phyloP scores from a whole-genome alignment of 2,113 vertebrate species.

The Poeciliopsis occidentalis region DNA sequence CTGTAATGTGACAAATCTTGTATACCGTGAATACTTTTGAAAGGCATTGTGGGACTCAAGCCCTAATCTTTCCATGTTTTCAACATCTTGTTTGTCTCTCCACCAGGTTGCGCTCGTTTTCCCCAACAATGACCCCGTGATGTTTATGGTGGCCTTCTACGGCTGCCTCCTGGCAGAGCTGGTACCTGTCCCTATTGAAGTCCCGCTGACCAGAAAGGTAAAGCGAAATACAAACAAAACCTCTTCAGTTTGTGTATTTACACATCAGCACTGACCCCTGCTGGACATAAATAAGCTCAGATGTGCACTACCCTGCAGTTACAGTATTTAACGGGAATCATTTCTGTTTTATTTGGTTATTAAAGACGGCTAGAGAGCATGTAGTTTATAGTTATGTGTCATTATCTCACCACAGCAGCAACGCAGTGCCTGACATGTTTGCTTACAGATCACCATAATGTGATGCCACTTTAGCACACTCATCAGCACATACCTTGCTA shows the following conservation, averaged over 20 bases:
- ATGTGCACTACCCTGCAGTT: background rate
- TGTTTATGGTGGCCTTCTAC: slow-evolving; percentile 98
- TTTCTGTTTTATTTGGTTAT: background rate
- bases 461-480: slow-evolving; percentile 9
- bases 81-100: background rate
- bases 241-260: background rate
- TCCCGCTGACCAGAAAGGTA: slow-evolving; percentile 96
- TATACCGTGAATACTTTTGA: too few species aligned
- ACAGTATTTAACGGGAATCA: background rate
- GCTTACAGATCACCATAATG: slow-evolving; percentile 5
- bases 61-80: background rate
- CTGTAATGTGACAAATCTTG: background rate
- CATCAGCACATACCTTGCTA: slow-evolving; percentile 31
- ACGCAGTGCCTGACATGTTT: slow-evolving; percentile 16
- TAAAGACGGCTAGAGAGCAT: slow-evolving; percentile 6
- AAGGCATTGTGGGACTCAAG: background rate
- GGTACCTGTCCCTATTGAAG: slow-evolving; percentile 95
- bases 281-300: slow-evolving; percentile 34
- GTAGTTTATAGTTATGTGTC: background rate
- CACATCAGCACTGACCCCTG: slow-evolving; percentile 56
- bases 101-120: slow-evolving; percentile 93
- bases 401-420: background rate
- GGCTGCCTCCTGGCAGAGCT: slow-evolving; percentile 94
- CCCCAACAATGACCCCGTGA: slow-evolving; percentile 95
- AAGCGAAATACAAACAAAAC: background rate